phyloP scores from a whole-genome alignment of 2,797 vertebrate species.

The Delichon dasypus region DNA sequence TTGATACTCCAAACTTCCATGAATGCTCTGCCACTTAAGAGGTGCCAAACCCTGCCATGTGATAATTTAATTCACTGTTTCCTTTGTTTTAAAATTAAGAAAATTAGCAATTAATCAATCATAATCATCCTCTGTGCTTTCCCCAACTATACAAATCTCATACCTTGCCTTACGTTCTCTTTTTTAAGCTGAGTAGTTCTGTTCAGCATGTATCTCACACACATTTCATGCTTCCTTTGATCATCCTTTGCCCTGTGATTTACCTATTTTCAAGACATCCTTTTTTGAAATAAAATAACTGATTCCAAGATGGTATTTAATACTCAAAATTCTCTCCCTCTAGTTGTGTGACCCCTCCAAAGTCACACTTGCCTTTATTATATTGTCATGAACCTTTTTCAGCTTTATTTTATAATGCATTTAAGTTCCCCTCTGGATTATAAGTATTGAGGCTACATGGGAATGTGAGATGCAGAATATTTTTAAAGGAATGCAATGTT shows the following conservation, averaged over 20 bases:
- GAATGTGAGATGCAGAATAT: neutral
- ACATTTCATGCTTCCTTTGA: neutral
- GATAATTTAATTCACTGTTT: neutral
- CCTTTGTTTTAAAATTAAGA: neutral
- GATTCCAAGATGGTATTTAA: neutral
- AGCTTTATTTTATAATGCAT: neutral
- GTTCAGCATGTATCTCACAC: neutral
- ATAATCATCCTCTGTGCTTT: neutral
- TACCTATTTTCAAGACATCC: neutral
- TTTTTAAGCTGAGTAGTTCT: neutral
- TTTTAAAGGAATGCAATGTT: neutral
- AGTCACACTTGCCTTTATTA: neutral
- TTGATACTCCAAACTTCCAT: neutral
- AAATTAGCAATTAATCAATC: neutral
- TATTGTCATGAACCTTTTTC: neutral
- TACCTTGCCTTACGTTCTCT: neutral
- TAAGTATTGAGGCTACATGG: neutral
- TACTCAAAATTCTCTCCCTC: neutral
- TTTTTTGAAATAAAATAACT: neutral
- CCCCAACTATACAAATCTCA: neutral
- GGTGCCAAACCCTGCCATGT: neutral
- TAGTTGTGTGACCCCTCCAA: neutral
- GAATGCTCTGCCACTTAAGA: neutral
- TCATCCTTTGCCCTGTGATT: neutral
- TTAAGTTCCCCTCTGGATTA: neutral